These are phyloP conservation scores for Lithobates pipiens DNA, from an alignment of 2,797 vertebrate genomes.

Conservation along the genomic window DNA sequence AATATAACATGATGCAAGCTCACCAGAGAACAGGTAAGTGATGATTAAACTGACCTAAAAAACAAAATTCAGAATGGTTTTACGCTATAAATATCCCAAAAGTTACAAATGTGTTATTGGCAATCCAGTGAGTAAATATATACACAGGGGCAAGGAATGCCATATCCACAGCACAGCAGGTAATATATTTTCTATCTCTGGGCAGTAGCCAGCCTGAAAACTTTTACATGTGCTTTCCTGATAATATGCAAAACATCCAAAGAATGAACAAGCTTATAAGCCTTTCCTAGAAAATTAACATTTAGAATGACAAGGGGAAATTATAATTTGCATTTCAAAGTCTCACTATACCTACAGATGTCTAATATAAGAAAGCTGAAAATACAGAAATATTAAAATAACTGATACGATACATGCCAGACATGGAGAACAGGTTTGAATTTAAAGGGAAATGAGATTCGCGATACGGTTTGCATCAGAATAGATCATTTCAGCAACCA, in stretches of 20 bases:
- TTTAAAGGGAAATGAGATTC: neutral
- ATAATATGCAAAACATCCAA: slow-evolving; percentile 26
- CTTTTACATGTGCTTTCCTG: neutral
- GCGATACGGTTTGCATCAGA: neutral
- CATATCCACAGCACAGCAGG: neutral
- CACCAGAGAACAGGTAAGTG: too few species aligned
- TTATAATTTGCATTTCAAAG: slow-evolving; percentile 39
- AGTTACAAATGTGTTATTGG: neutral
- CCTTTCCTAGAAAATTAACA: slow-evolving; percentile 24
- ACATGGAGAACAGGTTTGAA: neutral
- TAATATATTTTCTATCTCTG: neutral
- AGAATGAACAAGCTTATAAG: slow-evolving; percentile 22
- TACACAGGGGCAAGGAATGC: neutral
- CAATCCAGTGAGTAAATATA: neutral
- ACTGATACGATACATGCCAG: neutral
- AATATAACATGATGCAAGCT: too few species aligned
- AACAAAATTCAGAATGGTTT: too few species aligned
- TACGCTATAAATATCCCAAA: neutral
- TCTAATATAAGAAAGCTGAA: neutral
- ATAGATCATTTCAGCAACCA: neutral
- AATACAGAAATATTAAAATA: neutral
- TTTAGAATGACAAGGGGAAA: neutral
- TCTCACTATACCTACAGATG: neutral
- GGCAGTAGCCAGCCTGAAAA: neutral
- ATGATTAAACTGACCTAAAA: neutral